Evolutionary conservation across 2,797 vertebrate species (phyloP), one percentile per base, ranked within the genome.

Genomic region (Todus mexicanus): DNA sequence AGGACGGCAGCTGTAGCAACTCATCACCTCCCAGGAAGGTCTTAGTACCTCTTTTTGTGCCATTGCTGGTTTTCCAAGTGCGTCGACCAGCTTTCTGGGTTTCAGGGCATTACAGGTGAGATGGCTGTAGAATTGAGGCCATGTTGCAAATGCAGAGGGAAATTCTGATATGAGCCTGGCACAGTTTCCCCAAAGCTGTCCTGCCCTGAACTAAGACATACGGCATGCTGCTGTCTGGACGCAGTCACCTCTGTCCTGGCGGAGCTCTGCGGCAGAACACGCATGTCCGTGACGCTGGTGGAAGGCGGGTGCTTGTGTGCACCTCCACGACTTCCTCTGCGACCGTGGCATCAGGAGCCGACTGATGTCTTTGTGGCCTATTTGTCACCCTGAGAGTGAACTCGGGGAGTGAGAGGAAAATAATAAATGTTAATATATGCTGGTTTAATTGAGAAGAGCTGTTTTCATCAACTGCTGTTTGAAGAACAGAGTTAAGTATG

Each of bases 371-470:
- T 60, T 0, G 1, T 60, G 72, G 61, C 27, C 22, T 73, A 0
- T 68, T 85, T 74, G 53, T 54, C 42, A 61, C 42, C 38, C 75
- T 15, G 60, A 81, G 59, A 63, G 43, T 76, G 64, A 88, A 72
- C 35, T 40, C 75, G 35, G 72, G 60, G 40, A 89, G 51, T 3
- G 20, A 66, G 84, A 66, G 51, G 76, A 87, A 93, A 91, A 93
- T 89, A 95, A 94, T 93, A 89, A 87, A 92, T 94, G 90, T 78
- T 94, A 94, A 95, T 95, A 43, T 70, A 93, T 95, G 87, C 87
- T 63, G 54, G 31, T 83, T 94, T 89, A 96, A 94, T 96, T 93
- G 93, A 87, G 87, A 91, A 95, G 66, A 9, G 1, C 90, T 93
- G 87, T 92, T 96, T 95, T 91, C 82, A 87, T 94, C 92, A 93